Evolutionary conservation across 30 jellyfish, hydroid and myxozoan genomes (phyloP).

Genomic region (Calvadosia cruxmelitensis): DNA sequence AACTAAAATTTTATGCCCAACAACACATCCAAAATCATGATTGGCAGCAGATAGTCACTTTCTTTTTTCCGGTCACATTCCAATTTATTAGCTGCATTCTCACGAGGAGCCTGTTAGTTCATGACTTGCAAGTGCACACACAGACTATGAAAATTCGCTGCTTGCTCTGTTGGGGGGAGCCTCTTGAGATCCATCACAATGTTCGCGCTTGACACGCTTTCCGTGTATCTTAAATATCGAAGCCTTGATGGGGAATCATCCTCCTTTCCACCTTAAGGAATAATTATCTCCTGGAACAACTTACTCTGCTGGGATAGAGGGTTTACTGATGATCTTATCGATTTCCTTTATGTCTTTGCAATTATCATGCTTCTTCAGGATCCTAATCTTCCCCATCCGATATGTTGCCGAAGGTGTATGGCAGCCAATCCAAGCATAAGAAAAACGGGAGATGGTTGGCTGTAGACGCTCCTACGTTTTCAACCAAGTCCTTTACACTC

Average conservation of each 20-base stretch:
- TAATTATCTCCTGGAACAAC: conserved; percentile 2
- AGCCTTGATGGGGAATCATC: not conserved
- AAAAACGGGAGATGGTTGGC: not conserved
- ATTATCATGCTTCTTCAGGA: not conserved
- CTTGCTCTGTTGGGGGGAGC: conserved; percentile 47
- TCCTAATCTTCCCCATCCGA: not conserved
- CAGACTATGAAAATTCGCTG: conserved; percentile 12
- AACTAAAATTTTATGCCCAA: too few species aligned
- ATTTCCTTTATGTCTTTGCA: not conserved
- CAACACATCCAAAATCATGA: too few species aligned
- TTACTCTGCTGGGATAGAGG: not conserved
- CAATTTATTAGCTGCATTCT: not conserved
- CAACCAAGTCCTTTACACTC: not conserved
- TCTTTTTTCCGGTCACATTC: conserved; percentile 2
- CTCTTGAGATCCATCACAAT: conserved; percentile 13
- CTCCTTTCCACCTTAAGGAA: conserved; percentile 5
- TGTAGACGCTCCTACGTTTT: not conserved
- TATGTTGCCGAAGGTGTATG: conserved; percentile 11
- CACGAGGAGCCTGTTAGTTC: not conserved
- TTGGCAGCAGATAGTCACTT: conserved; percentile 28
- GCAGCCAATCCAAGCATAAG: conserved; percentile 11
- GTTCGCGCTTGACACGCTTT: not conserved
- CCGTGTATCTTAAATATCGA: not conserved
- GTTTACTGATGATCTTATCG: not conserved
- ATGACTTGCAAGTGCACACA: conserved; percentile 14